phyloP scores from a whole-genome alignment of 2,888 invertebrate genomes.

The Heterodera filipjevi region DNA sequence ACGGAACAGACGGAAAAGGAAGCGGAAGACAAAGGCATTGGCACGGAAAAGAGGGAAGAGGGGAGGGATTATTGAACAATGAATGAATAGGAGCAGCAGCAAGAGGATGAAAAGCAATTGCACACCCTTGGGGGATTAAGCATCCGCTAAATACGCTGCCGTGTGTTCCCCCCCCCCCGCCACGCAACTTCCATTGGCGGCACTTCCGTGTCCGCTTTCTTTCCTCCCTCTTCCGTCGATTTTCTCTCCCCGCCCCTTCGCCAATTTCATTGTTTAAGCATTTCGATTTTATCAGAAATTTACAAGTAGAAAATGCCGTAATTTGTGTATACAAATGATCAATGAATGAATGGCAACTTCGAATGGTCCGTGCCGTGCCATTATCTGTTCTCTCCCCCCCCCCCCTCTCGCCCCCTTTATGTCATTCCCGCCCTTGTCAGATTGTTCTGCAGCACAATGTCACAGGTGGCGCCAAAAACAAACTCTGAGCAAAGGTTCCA shows the following conservation, averaged over 20 bases:
- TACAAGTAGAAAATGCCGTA: not conserved
- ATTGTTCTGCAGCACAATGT: constrained; percentile 44
- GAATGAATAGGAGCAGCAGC: not conserved
- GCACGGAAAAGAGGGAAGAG: too few relatives aligned
- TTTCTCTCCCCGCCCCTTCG: not conserved
- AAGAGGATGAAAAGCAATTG: not conserved
- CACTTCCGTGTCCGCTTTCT: not conserved
- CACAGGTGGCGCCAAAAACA: constrained; percentile 45
- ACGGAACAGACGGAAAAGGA: not conserved
- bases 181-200: not conserved
- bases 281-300: not conserved
- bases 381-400: not conserved
- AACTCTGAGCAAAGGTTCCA: constrained; percentile 22
- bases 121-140: not conserved
- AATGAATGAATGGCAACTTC: too few relatives aligned
- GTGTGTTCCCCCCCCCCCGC: not conserved
- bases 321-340: not conserved
- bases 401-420: not conserved
- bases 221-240: not conserved
- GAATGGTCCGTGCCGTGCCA: too few relatives aligned
- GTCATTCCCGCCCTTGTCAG: constrained; percentile 43
- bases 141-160: not conserved
- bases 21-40: not conserved
- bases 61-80: too few relatives aligned
- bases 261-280: not conserved